phyloP scores from a whole-genome alignment of 1,140 invertebrate genomes.

The Leptopilina clavipes region DNA sequence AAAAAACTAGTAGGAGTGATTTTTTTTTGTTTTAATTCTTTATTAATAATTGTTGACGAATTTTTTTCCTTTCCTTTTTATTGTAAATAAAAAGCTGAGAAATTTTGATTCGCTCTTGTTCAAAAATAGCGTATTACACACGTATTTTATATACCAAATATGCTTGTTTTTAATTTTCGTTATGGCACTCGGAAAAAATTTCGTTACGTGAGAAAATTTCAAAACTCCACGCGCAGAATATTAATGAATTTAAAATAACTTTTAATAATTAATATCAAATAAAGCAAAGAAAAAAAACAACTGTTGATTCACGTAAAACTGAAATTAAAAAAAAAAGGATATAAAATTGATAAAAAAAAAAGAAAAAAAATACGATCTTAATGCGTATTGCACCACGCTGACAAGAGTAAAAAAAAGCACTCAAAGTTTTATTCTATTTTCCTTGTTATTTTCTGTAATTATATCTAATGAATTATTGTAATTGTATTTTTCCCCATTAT shows the following conservation, averaged over 20 bases:
- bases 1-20: slow-evolving; percentile 49
- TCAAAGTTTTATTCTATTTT: slow-evolving; percentile 67
- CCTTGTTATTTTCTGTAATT: slow-evolving; percentile 72
- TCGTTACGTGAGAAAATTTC: neutral
- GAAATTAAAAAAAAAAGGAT: slow-evolving; percentile 35
- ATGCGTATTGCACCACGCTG: slow-evolving; percentile 32
- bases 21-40: slow-evolving; percentile 43
- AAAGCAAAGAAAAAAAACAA: neutral
- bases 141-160: slow-evolving; percentile 15
- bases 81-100: slow-evolving; percentile 35
- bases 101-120: slow-evolving; percentile 29
- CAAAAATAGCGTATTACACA: slow-evolving; percentile 19
- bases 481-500: slow-evolving; percentile 70
- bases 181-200: slow-evolving; percentile 25
- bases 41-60: slow-evolving; percentile 41
- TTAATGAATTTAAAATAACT: slow-evolving; percentile 27
- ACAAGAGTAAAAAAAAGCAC: slow-evolving; percentile 38
- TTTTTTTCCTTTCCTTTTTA: slow-evolving; percentile 40
- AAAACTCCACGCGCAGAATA: slow-evolving; percentile 10
- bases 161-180: slow-evolving; percentile 27
- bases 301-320: slow-evolving; percentile 13
- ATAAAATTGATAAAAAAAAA: slow-evolving; percentile 26
- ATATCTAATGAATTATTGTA: slow-evolving; percentile 71
- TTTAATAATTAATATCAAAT: slow-evolving; percentile 13
- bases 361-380: slow-evolving; percentile 21